Conservation (phyloP, 2,888 invertebrate genomes). For the Trichogramma evanescens region DNA sequence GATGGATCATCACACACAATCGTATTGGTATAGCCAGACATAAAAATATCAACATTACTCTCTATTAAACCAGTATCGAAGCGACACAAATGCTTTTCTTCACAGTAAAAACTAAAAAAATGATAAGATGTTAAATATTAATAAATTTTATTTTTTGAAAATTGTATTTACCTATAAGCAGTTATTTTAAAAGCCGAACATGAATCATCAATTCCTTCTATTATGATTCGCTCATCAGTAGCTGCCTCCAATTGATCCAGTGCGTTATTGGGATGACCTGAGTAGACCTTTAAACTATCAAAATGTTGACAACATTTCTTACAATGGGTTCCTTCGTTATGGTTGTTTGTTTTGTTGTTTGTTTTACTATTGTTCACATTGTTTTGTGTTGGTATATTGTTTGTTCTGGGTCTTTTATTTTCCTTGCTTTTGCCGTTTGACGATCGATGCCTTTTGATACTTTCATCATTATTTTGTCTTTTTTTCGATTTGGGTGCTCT, state of each 20-base stretch:
- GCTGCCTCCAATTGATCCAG: slow-evolving; percentile 70
- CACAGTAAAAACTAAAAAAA: slow-evolving; percentile 61
- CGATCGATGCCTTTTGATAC: not conserved
- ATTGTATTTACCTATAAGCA: slow-evolving; percentile 30
- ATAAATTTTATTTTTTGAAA: not conserved
- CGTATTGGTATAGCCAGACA: slow-evolving; percentile 75
- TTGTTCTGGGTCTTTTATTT: not conserved
- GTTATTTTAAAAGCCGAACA: slow-evolving; percentile 58
- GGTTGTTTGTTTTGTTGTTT: not conserved
- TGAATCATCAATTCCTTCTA: slow-evolving; percentile 61
- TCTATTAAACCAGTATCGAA: slow-evolving; percentile 75
- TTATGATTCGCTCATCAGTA: slow-evolving; percentile 66
- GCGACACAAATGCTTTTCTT: slow-evolving; percentile 68
- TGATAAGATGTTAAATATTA: slow-evolving; percentile 7
- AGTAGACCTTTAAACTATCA: slow-evolving; percentile 53
- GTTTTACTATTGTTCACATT: not conserved
- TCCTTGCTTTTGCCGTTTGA: not conserved
- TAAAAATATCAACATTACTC: slow-evolving; percentile 63
- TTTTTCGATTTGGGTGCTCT: too few relatives aligned
- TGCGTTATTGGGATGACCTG: slow-evolving; percentile 69
- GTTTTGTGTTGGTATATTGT: not conserved
- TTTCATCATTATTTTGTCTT: not conserved
- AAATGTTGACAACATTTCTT: slow-evolving; percentile 28
- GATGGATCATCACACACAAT: slow-evolving; percentile 66
- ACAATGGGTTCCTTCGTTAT: too few relatives aligned